Conservation (phyloP, 2,113 vertebrate genomes). For the Equus quagga region DNA sequence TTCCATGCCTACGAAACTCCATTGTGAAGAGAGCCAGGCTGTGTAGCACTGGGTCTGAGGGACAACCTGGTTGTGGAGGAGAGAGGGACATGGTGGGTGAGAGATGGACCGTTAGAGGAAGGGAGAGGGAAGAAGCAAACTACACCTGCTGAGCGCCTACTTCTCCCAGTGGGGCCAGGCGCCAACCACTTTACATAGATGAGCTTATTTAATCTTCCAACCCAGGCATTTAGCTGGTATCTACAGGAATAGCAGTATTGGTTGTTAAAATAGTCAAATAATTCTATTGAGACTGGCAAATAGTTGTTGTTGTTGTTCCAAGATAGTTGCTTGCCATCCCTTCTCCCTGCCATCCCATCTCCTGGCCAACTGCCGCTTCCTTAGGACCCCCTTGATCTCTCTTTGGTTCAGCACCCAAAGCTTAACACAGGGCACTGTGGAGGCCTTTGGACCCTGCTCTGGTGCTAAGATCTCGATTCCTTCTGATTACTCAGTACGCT, state of each 20-base stretch:
- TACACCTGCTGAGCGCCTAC: background rate
- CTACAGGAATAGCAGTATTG: background rate
- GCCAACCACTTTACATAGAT: background rate
- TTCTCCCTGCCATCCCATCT: background rate
- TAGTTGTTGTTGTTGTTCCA: background rate
- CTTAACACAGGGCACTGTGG: background rate
- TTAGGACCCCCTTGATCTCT: background rate
- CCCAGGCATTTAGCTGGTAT: background rate
- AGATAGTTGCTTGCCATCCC: background rate
- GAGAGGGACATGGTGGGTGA: fast-evolving
- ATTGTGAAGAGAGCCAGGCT: background rate
- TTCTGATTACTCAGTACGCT: background rate
- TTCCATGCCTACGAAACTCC: background rate
- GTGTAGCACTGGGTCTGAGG: background rate
- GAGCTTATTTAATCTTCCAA: background rate
- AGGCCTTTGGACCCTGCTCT: background rate
- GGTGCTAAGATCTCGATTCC: background rate
- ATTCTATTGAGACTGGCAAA: background rate
- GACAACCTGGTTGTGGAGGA: background rate
- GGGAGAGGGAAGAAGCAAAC: background rate
- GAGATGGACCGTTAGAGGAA: background rate
- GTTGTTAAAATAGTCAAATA: background rate
- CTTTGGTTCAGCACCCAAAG: background rate
- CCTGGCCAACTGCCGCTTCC: background rate
- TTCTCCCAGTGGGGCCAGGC: background rate